Evolutionary conservation across 1,140 invertebrate species (phyloP), one percentile per base, ranked within the genome.

Genomic region (Drosophila rhopaloa): DNA sequence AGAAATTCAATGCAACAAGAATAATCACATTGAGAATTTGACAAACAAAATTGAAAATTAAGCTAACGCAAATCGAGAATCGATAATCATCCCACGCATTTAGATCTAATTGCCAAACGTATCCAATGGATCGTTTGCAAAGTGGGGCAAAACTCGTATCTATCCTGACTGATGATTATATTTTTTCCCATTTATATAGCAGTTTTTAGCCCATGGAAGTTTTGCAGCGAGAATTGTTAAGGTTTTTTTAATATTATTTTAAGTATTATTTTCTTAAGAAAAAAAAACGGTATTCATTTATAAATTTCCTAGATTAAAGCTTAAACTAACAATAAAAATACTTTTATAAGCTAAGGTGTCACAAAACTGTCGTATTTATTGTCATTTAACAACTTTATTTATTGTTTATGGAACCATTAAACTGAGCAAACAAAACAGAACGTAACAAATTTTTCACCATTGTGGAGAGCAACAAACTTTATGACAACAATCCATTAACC

Each of bases 1-100:
- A 82, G 71, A 90, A 91, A 91, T 91, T 91, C 88, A 91, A 91
- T 91, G 88, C 88, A 91, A 91, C 88, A 91, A 91, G 88, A 91
- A 90, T 79, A 77, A 88, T 81, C 85, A 84, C 85, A 90, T 89
- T 88, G 78, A 81, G 74, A 90, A 72, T 51, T 65, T 68, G 29
- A 51, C 13, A 35, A 71, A 54, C 19, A n/a, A 29, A 62, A 58
- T 14, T 16, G 3, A 48, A 48, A 40, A 16, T 27, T 16, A 27
- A 68, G 62, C 43, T 47, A 35, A 48, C 16, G 32, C 9, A 19
- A 24, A 59, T 48, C 44, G 57, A 38, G 32, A 38, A 24, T 57
- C 43, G 16, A 32, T 61, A 32, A 32, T 11, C 10, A 51, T 41
- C 16, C 13, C 32, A 38, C 10, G 24, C 32, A 47, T 35, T 47